Conservation (phyloP, 2,113 vertebrate genomes). For the Seriola aureovittata region DNA sequence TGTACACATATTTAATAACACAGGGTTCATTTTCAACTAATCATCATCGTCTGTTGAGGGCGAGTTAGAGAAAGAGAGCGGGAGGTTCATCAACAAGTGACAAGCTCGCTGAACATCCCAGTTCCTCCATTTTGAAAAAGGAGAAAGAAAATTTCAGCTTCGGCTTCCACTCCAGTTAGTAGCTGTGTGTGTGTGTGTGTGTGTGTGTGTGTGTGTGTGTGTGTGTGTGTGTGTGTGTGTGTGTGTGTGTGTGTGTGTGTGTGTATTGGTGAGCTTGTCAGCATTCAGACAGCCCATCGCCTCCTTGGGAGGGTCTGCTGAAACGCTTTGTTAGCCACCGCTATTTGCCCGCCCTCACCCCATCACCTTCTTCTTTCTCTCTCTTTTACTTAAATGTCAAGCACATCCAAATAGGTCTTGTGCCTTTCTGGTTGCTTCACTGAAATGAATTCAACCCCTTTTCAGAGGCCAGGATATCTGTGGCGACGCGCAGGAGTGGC, state of each 20-base stretch:
- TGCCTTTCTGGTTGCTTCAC: constrained; percentile 69
- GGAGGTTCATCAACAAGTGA: constrained; percentile 16
- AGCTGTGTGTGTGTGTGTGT: not conserved
- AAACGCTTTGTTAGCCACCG: constrained; percentile 70
- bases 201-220: constrained; percentile 13
- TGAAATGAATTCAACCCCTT: constrained; percentile 80
- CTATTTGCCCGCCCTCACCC: constrained; percentile 68
- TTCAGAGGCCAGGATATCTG: constrained; percentile 66
- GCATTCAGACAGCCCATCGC: constrained; percentile 23
- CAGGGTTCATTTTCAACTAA: constrained; percentile 25
- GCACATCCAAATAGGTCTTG: constrained; percentile 73
- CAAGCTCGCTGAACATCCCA: not conserved
- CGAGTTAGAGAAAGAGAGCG: not conserved
- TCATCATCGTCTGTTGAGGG: constrained; percentile 26
- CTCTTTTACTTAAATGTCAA: constrained; percentile 81
- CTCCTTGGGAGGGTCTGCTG: constrained; percentile 41
- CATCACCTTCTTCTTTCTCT: constrained; percentile 47
- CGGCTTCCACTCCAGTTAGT: constrained; percentile 7
- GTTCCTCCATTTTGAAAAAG: not conserved
- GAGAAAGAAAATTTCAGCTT: not conserved
- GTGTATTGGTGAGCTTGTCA: constrained; percentile 22
- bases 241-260: constrained; percentile 4
- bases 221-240: constrained; percentile 7
- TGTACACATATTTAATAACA: constrained; percentile 33
- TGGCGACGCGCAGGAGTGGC: constrained; percentile 31